Conservation (phyloP, 2,113 vertebrate genomes). For the Eurypyga helias region DNA sequence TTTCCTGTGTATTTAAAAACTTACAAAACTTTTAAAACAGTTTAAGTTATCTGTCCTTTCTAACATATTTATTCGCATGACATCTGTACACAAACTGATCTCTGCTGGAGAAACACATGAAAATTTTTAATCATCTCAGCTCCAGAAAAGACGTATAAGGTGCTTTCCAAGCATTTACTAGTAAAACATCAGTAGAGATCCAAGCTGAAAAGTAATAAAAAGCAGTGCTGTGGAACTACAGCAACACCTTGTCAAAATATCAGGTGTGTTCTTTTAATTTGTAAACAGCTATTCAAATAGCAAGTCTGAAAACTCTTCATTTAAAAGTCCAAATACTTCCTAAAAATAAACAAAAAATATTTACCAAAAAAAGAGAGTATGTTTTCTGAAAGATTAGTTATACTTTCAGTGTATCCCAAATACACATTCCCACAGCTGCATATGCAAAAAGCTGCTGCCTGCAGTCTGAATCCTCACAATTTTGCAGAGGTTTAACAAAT, state of each 20-base stretch:
- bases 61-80: background rate
- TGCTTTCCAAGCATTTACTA: background rate
- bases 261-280: background rate
- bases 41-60: background rate
- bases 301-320: background rate
- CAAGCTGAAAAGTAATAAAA: background rate
- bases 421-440: background rate
- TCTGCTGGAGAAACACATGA: background rate
- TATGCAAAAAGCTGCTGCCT: background rate
- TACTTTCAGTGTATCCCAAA: background rate
- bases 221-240: background rate
- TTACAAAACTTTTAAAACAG: background rate
- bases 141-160: background rate
- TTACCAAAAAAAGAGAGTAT: background rate
- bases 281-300: background rate
- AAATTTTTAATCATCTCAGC: background rate
- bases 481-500: background rate
- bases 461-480: background rate
- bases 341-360: background rate
- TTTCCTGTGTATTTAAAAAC: background rate
- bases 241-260: background rate
- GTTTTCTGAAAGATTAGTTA: background rate
- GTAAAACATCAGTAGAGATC: background rate
- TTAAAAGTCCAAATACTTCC: background rate
- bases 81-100: background rate